Percentiles rank a stretch among this genome's conserved stretches.
These are phyloP conservation scores for Streptopelia turtur DNA, from an alignment of 2,797 vertebrate genomes.

Conservation along the genomic window DNA sequence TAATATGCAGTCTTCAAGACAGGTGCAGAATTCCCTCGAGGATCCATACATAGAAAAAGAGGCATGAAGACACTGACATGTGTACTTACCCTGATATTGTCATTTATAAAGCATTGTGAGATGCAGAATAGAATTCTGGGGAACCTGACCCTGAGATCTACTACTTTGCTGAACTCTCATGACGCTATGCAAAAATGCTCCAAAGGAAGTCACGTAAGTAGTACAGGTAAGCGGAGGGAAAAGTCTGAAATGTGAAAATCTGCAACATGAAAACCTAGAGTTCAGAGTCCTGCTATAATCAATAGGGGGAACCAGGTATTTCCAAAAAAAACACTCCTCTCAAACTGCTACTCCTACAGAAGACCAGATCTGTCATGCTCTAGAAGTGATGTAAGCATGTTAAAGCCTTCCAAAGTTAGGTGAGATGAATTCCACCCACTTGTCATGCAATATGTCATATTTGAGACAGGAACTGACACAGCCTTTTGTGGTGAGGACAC, in stretches of 20 bases:
- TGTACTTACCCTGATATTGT: background rate
- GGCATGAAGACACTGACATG: background rate
- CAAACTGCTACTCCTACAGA: background rate
- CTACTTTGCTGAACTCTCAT: background rate
- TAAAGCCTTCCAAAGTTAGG: slow-evolving; percentile 5
- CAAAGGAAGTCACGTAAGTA: background rate
- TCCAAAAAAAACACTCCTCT: background rate
- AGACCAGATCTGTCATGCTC: background rate
- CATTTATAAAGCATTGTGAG: background rate
- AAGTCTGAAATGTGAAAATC: background rate
- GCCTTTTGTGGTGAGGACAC: background rate
- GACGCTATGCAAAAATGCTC: background rate
- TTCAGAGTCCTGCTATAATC: background rate
- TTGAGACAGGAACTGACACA: background rate
- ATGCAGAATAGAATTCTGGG: background rate
- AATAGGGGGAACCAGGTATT: background rate
- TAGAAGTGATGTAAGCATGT: background rate
- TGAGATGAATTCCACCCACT: slow-evolving; percentile 22
- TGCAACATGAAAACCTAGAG: background rate
- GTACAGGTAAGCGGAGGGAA: background rate
- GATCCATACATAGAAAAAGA: background rate
- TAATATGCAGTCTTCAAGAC: background rate
- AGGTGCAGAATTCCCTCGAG: background rate
- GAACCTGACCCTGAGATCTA: background rate
- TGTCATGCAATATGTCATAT: background rate